phyloP scores from a whole-genome alignment of 2,797 vertebrate species.

The Coregonus suidteri region DNA sequence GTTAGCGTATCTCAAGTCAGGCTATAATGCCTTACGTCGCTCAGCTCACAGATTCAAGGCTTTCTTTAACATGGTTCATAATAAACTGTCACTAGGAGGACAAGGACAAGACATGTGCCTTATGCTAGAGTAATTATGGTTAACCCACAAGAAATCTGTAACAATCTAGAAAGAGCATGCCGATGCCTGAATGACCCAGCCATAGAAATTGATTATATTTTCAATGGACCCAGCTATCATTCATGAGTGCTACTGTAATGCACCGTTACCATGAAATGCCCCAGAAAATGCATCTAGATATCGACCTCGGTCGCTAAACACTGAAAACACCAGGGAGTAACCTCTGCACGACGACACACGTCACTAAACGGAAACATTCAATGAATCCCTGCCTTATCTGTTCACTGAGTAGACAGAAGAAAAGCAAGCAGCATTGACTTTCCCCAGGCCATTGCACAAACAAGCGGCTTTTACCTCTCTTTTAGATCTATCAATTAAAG shows the following conservation, averaged over 20 bases:
- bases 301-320: neutral
- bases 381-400: conserved; percentile 12
- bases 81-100: neutral
- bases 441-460: conserved; percentile 4
- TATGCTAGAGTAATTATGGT: too few species aligned
- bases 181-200: neutral
- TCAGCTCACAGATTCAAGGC: neutral
- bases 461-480: neutral
- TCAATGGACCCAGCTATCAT: neutral
- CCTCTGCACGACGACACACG: neutral
- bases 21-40: neutral
- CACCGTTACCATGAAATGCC: neutral
- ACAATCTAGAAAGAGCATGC: too few species aligned
- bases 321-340: neutral
- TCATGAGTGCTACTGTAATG: neutral
- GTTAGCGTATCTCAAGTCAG: neutral
- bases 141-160: too few species aligned
- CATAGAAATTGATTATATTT: neutral
- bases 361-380: neutral
- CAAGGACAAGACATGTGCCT: neutral
- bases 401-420: conserved; percentile 2
- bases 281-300: neutral
- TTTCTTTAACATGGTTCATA: neutral
- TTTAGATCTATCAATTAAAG: neutral
- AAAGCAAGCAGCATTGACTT: conserved; percentile 11